Base-by-base conservation (phyloP, 2,797 vertebrate genomes). In the Iguana delicatissima region DNA sequence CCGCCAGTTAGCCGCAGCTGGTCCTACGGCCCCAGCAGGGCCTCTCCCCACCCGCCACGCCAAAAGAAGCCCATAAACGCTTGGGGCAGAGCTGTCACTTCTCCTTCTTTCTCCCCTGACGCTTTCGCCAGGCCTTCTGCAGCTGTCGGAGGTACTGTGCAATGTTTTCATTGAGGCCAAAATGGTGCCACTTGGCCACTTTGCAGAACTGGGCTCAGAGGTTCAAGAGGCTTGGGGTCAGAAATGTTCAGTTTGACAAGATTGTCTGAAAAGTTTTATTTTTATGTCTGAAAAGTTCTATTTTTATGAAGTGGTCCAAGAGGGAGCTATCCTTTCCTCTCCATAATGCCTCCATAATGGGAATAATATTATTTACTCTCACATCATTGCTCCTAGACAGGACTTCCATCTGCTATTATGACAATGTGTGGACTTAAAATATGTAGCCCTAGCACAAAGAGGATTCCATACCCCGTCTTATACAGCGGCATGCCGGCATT, bases 21-120 rank as follows among this genome's bases (percentile, higher is more conserved):
- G 85, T 35, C 88, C 24, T 89, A 80, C 0, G 52, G 89, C 5
- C 50, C 42, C 0, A 46, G 89, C 0, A 0, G 84, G 29, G 73
- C 57, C 0, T 0, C 32, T 4, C 96, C 96, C 2, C 96, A 86
- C 2, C 97, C 96, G 0, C 94, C 94, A 0, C 92, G 38, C 46
- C 92, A 10, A 0, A 89, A 95, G 26, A 93, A 81, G 0, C 95
- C 97, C 0, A 9, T 72, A 0, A 97, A 96, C 0, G 95, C 95
- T 13, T 73, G 93, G 88, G 91, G 88, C 2, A 90, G 93, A 89
- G 93, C 83, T 0, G 1, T 29, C 24, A 10, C 90, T 1, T 6
- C 55, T 0, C 64, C 86, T 0, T 0, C 85, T 16, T 0, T 79
- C 89, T 18, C 91, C 0, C 20, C 16, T 0, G 93, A 91, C 0